Percentiles rank a stretch among this genome's conserved stretches.
Evolutionary conservation across 2,888 invertebrate species (phyloP).

Genomic region (Iselma pallidipennis): DNA sequence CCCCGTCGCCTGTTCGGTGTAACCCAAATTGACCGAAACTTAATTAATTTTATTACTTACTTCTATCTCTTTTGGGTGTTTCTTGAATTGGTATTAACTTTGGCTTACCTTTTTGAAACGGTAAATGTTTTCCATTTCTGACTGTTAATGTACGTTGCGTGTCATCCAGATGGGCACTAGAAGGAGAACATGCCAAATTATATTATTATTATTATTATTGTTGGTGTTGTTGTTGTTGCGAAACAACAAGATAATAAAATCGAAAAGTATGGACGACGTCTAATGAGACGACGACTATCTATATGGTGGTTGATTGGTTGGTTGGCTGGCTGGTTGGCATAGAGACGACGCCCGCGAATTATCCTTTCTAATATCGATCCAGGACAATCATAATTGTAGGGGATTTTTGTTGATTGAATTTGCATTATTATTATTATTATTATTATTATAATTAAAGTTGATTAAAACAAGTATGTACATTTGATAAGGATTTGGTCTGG

Average conservation of each 20-base stretch:
- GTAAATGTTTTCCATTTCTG: conserved; percentile 55
- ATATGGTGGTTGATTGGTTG: too few relatives aligned
- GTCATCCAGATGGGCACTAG: conserved; percentile 39
- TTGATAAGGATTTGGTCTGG: too few relatives aligned
- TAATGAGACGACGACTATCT: too few relatives aligned
- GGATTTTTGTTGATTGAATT: not conserved
- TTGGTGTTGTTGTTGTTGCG: too few relatives aligned
- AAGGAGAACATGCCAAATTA: not conserved
- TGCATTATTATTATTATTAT: not conserved
- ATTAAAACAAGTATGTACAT: too few relatives aligned
- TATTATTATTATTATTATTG: too few relatives aligned
- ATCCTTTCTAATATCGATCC: not conserved
- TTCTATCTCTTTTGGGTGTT: not conserved
- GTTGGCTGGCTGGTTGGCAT: not conserved
- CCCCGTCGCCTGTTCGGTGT: not conserved
- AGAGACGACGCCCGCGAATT: not conserved
- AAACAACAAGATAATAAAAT: too few relatives aligned
- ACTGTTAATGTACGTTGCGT: conserved; percentile 50
- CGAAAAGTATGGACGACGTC: too few relatives aligned
- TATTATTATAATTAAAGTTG: too few relatives aligned
- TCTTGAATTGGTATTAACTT: not conserved
- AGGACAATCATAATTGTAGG: not conserved
- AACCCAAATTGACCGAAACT: not conserved
- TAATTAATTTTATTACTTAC: not conserved
- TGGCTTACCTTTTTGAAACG: conserved; percentile 55